Evolutionary conservation across 2,113 vertebrate genomes (phyloP).

Genomic region (Urocitellus parryii): DNA sequence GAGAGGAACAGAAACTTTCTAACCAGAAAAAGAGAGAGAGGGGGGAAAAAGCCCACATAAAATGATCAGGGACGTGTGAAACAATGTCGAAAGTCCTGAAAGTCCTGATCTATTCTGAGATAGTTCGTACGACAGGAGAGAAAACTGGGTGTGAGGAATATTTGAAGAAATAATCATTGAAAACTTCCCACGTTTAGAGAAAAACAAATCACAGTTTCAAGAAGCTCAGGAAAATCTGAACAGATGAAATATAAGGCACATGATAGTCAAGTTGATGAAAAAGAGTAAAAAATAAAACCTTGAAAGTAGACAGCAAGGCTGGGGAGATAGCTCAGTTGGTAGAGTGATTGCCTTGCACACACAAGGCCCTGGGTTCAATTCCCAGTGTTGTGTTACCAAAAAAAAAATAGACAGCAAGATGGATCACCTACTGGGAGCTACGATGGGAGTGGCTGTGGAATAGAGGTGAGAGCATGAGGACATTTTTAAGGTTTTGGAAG

Average conservation of each 20-base stretch:
- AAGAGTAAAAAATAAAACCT: background rate
- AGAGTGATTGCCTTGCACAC: too few relatives aligned
- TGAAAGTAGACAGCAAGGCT: background rate
- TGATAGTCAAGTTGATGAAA: background rate
- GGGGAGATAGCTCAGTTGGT: too few relatives aligned
- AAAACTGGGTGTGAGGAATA: background rate
- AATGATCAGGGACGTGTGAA: background rate
- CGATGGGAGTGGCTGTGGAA: background rate
- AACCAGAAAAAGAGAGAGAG: background rate
- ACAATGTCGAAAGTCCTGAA: background rate
- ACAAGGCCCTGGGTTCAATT: too few relatives aligned
- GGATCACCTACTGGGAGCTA: rapidly evolving
- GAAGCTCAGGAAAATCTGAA: background rate
- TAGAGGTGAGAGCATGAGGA: background rate
- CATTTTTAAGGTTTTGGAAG: background rate
- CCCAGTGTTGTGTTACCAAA: background rate
- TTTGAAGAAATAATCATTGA: background rate
- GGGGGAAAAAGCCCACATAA: background rate
- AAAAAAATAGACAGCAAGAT: background rate
- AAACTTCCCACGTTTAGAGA: background rate
- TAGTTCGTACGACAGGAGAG: background rate
- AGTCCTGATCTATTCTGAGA: too few relatives aligned
- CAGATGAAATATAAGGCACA: background rate
- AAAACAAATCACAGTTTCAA: background rate
- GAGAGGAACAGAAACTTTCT: background rate